phyloP scores from a whole-genome alignment of 2,797 vertebrate genomes.

The Sebastes itinus region DNA sequence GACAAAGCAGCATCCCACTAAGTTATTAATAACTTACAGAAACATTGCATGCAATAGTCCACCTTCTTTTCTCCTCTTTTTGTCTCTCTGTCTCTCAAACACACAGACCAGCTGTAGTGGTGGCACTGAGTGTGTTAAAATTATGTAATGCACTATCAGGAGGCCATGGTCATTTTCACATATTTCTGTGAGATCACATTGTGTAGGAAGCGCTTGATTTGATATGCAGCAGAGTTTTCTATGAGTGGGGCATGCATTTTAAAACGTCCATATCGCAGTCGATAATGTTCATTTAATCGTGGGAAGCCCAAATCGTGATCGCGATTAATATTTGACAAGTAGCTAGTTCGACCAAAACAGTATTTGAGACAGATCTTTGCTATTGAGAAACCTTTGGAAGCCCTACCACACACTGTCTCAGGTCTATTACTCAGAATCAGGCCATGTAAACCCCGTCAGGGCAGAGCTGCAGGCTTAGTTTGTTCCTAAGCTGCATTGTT shows the following conservation, averaged over 20 bases:
- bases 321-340: neutral
- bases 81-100: neutral
- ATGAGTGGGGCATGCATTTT: too few species aligned
- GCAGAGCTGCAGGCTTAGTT: neutral
- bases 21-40: neutral
- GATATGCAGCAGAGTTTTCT: too few species aligned
- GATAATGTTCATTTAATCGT: too few species aligned
- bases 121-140: neutral
- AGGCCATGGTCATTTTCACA: too few species aligned
- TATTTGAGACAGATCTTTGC: neutral
- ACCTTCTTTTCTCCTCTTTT: neutral
- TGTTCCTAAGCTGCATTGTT: neutral
- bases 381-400: neutral
- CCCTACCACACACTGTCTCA: neutral
- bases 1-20: neutral
- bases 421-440: neutral
- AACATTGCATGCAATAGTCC: neutral
- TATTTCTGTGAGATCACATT: too few species aligned
- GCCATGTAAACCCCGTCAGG: neutral
- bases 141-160: neutral
- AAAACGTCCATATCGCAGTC: too few species aligned
- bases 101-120: fast-evolving
- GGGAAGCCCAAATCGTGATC: too few species aligned
- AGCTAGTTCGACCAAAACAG: neutral
- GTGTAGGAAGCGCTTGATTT: too few species aligned